Evolutionary conservation across 1,140 invertebrate species (phyloP).

Genomic region (Vollenhovia emeryi): DNA sequence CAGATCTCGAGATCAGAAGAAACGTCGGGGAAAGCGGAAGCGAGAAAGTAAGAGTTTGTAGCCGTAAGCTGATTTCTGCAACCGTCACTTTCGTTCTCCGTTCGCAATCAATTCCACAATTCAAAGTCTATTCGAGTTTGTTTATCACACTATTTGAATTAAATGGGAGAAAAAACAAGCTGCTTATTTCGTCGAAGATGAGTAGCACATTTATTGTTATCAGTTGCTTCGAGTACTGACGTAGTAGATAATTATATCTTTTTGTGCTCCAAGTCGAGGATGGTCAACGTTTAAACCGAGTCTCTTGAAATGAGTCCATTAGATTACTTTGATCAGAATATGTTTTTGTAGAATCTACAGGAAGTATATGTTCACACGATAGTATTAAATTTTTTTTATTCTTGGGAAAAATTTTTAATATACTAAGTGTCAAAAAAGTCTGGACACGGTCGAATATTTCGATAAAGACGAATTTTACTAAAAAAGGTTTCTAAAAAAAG

Average conservation of each 20-base stretch:
- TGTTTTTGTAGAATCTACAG: too few species aligned
- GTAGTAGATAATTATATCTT: background rate
- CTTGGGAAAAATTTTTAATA: too few species aligned
- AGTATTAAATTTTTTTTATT: background rate
- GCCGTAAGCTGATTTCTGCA: constrained; percentile 72
- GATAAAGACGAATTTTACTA: too few species aligned
- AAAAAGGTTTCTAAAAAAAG: too few species aligned
- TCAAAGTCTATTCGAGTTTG: background rate
- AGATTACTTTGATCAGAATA: background rate
- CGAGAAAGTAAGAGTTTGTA: constrained; percentile 80
- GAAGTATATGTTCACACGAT: background rate
- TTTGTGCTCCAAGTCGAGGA: background rate
- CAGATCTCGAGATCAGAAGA: constrained; percentile 54
- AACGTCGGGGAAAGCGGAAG: constrained; percentile 77
- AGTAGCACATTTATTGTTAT: background rate
- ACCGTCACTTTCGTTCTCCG: constrained; percentile 75
- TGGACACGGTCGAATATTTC: too few species aligned
- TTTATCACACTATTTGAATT: background rate
- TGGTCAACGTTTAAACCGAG: background rate
- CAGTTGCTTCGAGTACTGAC: background rate
- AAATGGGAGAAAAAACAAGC: background rate
- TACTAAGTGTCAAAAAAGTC: too few species aligned
- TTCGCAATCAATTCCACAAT: background rate
- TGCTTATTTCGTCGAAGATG: background rate
- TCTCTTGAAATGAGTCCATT: background rate